Evolutionary conservation across 2,888 invertebrate species (phyloP).

Genomic region (Salticus scenicus): DNA sequence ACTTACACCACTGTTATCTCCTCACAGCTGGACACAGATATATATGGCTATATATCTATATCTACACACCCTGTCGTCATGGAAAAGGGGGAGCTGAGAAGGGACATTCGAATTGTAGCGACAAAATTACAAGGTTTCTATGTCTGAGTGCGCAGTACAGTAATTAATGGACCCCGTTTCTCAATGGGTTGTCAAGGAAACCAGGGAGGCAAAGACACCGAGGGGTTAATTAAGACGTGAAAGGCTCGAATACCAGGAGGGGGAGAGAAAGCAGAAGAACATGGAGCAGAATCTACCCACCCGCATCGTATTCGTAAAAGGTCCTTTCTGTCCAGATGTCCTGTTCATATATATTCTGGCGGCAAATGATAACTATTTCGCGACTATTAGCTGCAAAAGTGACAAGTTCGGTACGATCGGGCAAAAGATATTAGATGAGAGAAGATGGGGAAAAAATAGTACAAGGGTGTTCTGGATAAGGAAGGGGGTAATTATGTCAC

Average conservation of each 20-base stretch:
- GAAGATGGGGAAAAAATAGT: not conserved
- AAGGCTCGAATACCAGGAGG: slow-evolving; percentile 42
- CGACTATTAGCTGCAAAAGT: slow-evolving; percentile 41
- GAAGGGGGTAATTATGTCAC: not conserved
- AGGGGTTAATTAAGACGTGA: slow-evolving; percentile 66
- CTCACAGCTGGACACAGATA: slow-evolving; percentile 6
- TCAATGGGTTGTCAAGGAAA: slow-evolving; percentile 60
- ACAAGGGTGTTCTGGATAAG: not conserved
- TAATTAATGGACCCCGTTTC: slow-evolving; percentile 59
- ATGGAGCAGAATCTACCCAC: not conserved
- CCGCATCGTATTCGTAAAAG: slow-evolving; percentile 41
- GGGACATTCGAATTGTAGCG: slow-evolving; percentile 52
- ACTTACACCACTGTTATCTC: slow-evolving; percentile 41
- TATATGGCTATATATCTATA: slow-evolving; percentile 42
- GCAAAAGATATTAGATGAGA: not conserved
- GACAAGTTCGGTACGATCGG: slow-evolving; percentile 23
- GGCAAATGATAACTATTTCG: slow-evolving; percentile 60
- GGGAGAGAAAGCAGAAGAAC: not conserved
- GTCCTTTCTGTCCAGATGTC: slow-evolving; percentile 29
- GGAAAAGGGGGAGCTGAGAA: not conserved
- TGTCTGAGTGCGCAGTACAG: slow-evolving; percentile 47
- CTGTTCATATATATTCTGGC: slow-evolving; percentile 32
- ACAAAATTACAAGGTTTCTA: slow-evolving; percentile 65
- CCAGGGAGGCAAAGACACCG: slow-evolving; percentile 31
- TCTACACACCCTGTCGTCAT: slow-evolving; percentile 27